Evolutionary conservation across 2,797 vertebrate species (phyloP), one percentile per base, ranked within the genome.

Genomic region (Diceros bicornis): DNA sequence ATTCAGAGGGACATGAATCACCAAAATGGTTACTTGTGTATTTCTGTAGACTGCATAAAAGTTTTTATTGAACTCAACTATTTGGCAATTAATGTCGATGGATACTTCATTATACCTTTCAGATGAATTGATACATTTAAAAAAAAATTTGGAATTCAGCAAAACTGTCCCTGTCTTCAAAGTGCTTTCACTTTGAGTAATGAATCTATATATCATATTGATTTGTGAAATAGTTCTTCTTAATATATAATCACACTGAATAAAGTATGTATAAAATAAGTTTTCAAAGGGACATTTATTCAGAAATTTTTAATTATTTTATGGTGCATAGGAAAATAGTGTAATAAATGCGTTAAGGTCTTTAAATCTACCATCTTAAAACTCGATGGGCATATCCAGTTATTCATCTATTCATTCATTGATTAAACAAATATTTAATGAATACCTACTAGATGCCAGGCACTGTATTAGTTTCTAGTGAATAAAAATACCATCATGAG

Each of bases 301-400:
- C 6, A 84, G 21, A 96, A 95, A 72, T 29, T 37, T 52, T 59
- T 27, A 66, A 86, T 69, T 47, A 59, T 68, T 94, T 85, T 82
- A 52, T 71, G 2, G 37, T 52, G 50, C 7, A 83, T 95, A 81
- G 17, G 41, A 75, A 92, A 84, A 52, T 14, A 52, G 50, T 52
- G 14, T 52, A 52, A 34, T 23, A 86, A 82, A 27, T 47, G 11
- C 17, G 81, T 78, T 77, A 86, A 74, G 74, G 21, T 92, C 8
- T 62, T 68, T 61, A 87, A 69, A 16, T 79, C 6, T 89, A 25
- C 9, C 25, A 57, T 61, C 95, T 87, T 64, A 87, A 95, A 89
- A 75, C 14, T 59, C 27, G 66, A 0, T 71, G 16, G 37, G 27
- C 2, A 61, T 87, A 55, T 61, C 13, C 25, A 69, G 9, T 89